These are phyloP conservation scores for Drosophila mayaguana DNA, from an alignment of 2,888 invertebrate genomes.

Conservation along the genomic window DNA sequence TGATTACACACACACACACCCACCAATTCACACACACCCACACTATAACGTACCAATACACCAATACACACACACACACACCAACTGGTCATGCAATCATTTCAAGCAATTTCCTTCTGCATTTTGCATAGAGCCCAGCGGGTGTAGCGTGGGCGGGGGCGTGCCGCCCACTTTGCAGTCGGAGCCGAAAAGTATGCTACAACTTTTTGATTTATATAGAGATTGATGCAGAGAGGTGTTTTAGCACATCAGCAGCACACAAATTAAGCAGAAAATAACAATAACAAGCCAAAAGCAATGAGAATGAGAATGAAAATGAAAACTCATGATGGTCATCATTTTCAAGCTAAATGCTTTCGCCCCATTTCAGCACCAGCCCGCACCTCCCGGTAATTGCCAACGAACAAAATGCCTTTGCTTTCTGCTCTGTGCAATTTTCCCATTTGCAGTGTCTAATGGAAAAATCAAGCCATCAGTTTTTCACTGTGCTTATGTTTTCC, in stretches of 20 bases:
- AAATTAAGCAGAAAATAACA: constrained; percentile 57
- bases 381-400: constrained; percentile 48
- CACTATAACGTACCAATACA: too few species aligned
- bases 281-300: constrained; percentile 17
- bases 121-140: constrained; percentile 26
- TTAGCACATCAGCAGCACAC: constrained; percentile 54
- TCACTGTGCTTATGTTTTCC: constrained; percentile 62
- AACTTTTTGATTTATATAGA: constrained; percentile 38
- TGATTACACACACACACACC: constrained; percentile 20
- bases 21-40: not conserved
- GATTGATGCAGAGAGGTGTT: constrained; percentile 55
- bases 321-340: constrained; percentile 63
- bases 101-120: constrained; percentile 40
- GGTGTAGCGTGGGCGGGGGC: not conserved
- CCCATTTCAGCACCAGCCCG: constrained; percentile 27
- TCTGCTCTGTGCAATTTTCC: constrained; percentile 56
- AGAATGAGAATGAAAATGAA: constrained; percentile 35
- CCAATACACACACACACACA: constrained; percentile 5
- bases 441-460: constrained; percentile 66
- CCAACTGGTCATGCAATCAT: constrained; percentile 29
- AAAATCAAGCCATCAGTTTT: constrained; percentile 72
- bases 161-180: constrained; percentile 15
- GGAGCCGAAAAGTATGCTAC: constrained; percentile 48
- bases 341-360: constrained; percentile 53
- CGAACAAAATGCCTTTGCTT: constrained; percentile 45